These are phyloP conservation scores for Lasioglossum figueresi DNA, from an alignment of 2,888 invertebrate genomes.

Conservation along the genomic window DNA sequence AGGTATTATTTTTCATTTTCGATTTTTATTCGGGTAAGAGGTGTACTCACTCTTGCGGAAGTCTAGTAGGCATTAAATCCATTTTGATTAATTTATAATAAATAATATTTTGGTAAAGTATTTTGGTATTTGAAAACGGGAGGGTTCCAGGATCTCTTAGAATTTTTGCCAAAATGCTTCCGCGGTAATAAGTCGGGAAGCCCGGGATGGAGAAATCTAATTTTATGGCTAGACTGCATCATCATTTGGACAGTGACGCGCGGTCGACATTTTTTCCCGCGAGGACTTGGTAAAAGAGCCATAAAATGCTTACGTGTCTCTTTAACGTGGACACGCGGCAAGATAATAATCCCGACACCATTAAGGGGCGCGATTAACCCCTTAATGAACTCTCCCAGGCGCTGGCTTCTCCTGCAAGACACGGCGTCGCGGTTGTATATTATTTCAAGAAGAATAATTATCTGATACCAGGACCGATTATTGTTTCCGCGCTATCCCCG, in stretches of 20 bases:
- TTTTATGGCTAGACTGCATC: constrained; percentile 2
- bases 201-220: background rate
- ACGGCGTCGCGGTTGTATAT: background rate
- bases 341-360: background rate
- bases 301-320: constrained; percentile 12
- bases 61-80: too few species aligned
- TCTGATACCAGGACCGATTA: background rate
- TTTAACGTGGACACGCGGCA: background rate
- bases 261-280: background rate
- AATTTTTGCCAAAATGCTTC: background rate
- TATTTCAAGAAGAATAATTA: background rate
- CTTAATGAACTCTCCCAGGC: background rate
- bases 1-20: background rate
- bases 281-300: constrained; percentile 1
- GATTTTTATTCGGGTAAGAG: background rate
- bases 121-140: background rate
- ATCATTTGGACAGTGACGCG: background rate
- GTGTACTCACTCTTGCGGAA: background rate
- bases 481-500: background rate
- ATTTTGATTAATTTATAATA: too few species aligned
- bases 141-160: background rate
- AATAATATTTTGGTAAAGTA: background rate
- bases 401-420: background rate
- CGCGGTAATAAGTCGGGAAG: background rate
- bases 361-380: constrained; percentile 6